Base-by-base conservation (phyloP, 2,888 invertebrate species). In the Metellina segmentata region DNA sequence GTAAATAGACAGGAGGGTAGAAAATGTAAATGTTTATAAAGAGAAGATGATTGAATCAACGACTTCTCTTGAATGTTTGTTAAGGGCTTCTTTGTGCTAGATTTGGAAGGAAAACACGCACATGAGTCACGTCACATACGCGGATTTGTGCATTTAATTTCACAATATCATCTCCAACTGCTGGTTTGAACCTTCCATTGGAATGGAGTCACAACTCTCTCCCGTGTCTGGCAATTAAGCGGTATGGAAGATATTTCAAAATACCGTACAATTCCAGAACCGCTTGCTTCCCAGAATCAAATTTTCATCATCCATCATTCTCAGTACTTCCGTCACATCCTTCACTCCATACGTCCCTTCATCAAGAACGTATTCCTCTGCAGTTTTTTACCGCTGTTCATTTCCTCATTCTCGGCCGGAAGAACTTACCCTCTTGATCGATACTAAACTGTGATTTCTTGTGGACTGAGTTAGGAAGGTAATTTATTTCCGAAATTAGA, bases 401-500 rank as follows among this genome's bases (percentile, higher is more conserved):
- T 61, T 61, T 61, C 61, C 61, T 61, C 61, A 61, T 61, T 61
- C 61, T 11, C 11, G 13, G 61, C 61, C 61, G 61, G 61, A 61
- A 61, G 61, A 61, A 61, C 61, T 61, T 61, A 61, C 61, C 9
- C 53, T n/a, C 6, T 6, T 69, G 81, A 81, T 81, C 70, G 70
- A 81, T 81, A 51, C 61, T n/a, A 69, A 49, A 81, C 20, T 49
- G 61, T 69, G 51, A 81, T 49, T 81, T 81, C 81, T 81, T 81
- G 49, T n/a, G 70, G 34, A 61, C 20, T 13, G 79, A 48, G 61
- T 79, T 79, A 79, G 81, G 69, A 81, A 49, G 61, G 70, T 69
- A 70, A 81, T 81, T 81, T 81, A 81, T 81, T 70, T 9, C 70
- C n/a, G 1, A 71, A 71, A 81, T 81, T 81, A 70, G 81, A 70